A percentile compares a stretch with the other conserved stretches of the same genome.
phyloP scores from a whole-genome alignment of 2,113 vertebrate genomes.

The Equus quagga region DNA sequence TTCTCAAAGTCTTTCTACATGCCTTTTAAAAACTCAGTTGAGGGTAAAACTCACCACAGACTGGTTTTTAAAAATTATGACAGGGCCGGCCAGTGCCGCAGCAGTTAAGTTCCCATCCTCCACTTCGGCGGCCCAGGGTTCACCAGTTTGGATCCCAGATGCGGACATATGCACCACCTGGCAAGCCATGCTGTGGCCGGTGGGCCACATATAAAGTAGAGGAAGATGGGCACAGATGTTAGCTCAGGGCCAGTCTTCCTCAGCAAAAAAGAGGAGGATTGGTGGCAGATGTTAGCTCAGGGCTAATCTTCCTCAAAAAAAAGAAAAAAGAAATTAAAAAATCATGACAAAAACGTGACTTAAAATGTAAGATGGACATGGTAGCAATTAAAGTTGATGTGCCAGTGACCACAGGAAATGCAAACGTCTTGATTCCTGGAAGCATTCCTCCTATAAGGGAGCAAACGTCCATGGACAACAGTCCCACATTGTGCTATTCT shows the following conservation, averaged over 20 bases:
- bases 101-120: too few relatives aligned
- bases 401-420: background rate
- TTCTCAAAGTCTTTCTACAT: background rate
- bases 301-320: too few relatives aligned
- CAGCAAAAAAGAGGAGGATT: too few relatives aligned
- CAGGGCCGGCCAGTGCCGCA: background rate
- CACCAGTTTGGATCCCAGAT: too few relatives aligned
- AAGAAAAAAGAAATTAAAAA: background rate
- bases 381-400: background rate
- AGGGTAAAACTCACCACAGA: background rate
- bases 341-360: background rate
- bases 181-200: too few relatives aligned
- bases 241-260: too few relatives aligned
- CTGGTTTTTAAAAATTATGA: conserved; percentile 1
- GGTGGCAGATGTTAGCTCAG: too few relatives aligned
- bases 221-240: too few relatives aligned
- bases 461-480: background rate
- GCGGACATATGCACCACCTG: too few relatives aligned
- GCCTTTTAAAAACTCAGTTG: background rate
- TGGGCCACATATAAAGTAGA: too few relatives aligned
- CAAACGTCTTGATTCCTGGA: background rate
- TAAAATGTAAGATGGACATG: background rate
- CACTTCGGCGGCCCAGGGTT: too few relatives aligned
- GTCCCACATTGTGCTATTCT: background rate
- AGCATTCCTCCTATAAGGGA: background rate